Conservation (phyloP, 2,113 vertebrate genomes). For the Psettodes erumei region DNA sequence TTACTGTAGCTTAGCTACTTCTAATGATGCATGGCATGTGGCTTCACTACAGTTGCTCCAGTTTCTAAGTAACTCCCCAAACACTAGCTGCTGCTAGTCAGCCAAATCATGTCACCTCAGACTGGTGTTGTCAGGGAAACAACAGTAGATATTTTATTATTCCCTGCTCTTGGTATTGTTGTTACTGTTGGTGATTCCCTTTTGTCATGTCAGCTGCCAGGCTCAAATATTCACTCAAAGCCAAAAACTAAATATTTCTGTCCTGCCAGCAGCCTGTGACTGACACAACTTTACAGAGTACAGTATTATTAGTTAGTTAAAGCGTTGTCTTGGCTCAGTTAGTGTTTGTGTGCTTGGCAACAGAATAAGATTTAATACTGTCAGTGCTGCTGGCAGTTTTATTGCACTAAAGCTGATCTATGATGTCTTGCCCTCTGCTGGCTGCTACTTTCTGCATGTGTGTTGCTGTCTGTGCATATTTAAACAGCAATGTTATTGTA, state of each 20-base stretch:
- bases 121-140: neutral
- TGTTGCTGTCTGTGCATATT: neutral
- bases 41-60: too few relatives aligned
- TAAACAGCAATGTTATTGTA: neutral
- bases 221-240: neutral
- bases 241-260: neutral
- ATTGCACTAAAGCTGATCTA: neutral
- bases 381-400: slow-evolving; percentile 15
- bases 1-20: too few relatives aligned
- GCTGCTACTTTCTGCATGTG: neutral
- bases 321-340: slow-evolving; percentile 2
- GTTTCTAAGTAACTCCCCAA: too few relatives aligned
- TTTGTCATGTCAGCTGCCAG: slow-evolving; percentile 11
- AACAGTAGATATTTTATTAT: neutral
- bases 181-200: neutral
- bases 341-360: slow-evolving; percentile 10
- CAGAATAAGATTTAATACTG: slow-evolving; percentile 8
- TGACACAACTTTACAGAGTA: slow-evolving; percentile 16
- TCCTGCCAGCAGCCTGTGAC: neutral
- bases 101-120: neutral
- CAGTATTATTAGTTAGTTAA: slow-evolving; percentile 5
- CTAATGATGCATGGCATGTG: too few relatives aligned
- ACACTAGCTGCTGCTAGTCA: too few relatives aligned
- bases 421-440: neutral
- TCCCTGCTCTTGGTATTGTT: neutral